These are phyloP conservation scores for Siderastrea radians DNA, from an alignment of 92 coral and sea anemone species.

Conservation along the genomic window DNA sequence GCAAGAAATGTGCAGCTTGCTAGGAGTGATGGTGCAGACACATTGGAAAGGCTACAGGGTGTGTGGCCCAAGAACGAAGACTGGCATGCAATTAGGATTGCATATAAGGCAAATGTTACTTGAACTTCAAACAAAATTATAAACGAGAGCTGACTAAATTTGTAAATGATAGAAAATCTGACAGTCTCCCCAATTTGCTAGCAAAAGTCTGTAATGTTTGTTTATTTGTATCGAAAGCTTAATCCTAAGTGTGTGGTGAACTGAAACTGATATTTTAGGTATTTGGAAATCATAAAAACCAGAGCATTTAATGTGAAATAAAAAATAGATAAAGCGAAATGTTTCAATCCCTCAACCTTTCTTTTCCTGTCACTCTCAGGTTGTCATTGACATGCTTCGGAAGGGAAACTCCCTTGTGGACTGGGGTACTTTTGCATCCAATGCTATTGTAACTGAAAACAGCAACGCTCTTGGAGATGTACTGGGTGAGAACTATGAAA, in stretches of 20 bases:
- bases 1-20: constrained; percentile 74
- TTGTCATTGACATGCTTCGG: constrained; percentile 26
- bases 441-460: constrained; percentile 66
- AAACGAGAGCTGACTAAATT: neutral
- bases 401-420: constrained; percentile 56
- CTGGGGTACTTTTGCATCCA: constrained; percentile 70
- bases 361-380: constrained; percentile 11
- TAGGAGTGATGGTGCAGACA: constrained; percentile 43
- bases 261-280: neutral
- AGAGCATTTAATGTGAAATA: neutral
- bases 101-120: constrained; percentile 52
- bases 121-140: neutral
- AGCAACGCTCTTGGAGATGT: constrained; percentile 34
- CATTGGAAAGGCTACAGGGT: constrained; percentile 45
- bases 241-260: no score
- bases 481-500: constrained; percentile 31
- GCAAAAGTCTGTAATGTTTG: no score
- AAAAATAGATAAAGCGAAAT: neutral
- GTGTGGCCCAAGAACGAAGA: constrained; percentile 81
- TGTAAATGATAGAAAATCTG: neutral
- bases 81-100: constrained; percentile 80
- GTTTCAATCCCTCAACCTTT: neutral
- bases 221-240: no score
- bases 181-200: no score
- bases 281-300: neutral